Conservation (phyloP, 2,888 invertebrate species). For the Molorchus minor region DNA sequence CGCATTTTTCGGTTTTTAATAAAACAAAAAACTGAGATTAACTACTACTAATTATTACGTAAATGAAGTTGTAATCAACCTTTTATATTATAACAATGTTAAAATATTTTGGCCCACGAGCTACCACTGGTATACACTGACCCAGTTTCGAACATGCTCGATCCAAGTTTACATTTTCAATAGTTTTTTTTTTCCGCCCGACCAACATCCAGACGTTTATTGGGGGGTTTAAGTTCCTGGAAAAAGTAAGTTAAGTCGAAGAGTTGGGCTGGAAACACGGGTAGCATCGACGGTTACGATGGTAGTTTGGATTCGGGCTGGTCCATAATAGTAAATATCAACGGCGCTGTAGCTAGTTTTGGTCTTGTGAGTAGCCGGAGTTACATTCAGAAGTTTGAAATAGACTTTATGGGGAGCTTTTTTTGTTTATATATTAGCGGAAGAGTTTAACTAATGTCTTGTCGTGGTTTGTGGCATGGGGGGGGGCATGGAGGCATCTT, state of each 20-base stretch:
- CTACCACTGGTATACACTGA: conserved; percentile 12
- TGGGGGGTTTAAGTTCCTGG: conserved; percentile 17
- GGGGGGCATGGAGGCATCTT: no score
- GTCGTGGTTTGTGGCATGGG: no score
- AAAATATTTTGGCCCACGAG: no score
- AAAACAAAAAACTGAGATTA: no score
- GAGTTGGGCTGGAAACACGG: conserved; percentile 42
- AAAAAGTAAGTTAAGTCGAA: conserved; percentile 17
- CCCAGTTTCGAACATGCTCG: conserved; percentile 11
- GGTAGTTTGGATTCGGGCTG: conserved; percentile 52
- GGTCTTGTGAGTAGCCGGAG: conserved; percentile 50
- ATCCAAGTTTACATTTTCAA: neutral
- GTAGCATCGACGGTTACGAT: conserved; percentile 56
- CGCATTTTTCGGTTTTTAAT: no score
- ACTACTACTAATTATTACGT: no score
- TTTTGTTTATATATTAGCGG: conserved; percentile 53
- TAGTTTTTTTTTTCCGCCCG: conserved; percentile 39
- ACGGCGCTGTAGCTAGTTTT: conserved; percentile 55
- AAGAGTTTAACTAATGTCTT: no score
- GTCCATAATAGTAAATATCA: conserved; percentile 51
- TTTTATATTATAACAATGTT: no score
- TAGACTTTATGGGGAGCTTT: conserved; percentile 51
- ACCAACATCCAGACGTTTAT: conserved; percentile 38
- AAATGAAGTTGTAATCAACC: no score
- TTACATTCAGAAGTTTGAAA: conserved; percentile 51